phyloP scores from a whole-genome alignment of 92 coral and sea anemone species.

The Palythoa grandiflora region DNA sequence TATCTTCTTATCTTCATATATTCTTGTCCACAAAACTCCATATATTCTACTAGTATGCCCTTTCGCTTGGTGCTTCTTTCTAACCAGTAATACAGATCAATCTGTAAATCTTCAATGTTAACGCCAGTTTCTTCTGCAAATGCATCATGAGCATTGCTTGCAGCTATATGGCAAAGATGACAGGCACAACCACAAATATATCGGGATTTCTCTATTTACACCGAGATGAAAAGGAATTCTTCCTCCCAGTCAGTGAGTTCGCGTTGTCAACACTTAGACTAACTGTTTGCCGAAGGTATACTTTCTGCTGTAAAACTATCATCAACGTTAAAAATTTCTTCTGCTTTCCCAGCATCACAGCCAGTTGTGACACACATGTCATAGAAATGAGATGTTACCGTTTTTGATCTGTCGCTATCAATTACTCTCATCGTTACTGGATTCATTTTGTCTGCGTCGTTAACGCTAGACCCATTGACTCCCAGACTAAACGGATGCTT shows the following conservation, averaged over 20 bases:
- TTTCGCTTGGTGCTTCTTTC: conserved; percentile 45
- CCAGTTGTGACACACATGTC: conserved; percentile 66
- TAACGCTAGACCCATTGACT: conserved; percentile 14
- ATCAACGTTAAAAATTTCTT: conserved; percentile 35
- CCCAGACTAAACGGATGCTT: conserved; percentile 47
- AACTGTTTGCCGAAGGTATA: conserved; percentile 41
- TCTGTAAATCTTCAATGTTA: conserved; percentile 45
- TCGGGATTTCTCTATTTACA: conserved; percentile 43
- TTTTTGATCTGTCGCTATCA: conserved; percentile 49
- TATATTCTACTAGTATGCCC: conserved; percentile 48
- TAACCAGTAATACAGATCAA: conserved; percentile 56
- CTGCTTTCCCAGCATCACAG: conserved; percentile 61
- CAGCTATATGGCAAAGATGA: conserved; percentile 50
- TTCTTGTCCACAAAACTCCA: conserved; percentile 58
- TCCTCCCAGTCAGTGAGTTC: conserved; percentile 54
- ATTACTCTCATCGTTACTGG: conserved; percentile 41
- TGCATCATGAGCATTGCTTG: conserved; percentile 53
- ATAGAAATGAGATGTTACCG: conserved; percentile 49
- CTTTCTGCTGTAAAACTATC: conserved; percentile 27
- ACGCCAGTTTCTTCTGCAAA: conserved; percentile 39
- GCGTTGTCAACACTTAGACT: conserved; percentile 50
- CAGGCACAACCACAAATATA: conserved; percentile 51
- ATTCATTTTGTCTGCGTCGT: neutral
- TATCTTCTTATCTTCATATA: conserved; percentile 29
- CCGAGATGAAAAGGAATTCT: conserved; percentile 49